Conservation (phyloP, 2,888 invertebrate species). For the Morpho deidamia region DNA sequence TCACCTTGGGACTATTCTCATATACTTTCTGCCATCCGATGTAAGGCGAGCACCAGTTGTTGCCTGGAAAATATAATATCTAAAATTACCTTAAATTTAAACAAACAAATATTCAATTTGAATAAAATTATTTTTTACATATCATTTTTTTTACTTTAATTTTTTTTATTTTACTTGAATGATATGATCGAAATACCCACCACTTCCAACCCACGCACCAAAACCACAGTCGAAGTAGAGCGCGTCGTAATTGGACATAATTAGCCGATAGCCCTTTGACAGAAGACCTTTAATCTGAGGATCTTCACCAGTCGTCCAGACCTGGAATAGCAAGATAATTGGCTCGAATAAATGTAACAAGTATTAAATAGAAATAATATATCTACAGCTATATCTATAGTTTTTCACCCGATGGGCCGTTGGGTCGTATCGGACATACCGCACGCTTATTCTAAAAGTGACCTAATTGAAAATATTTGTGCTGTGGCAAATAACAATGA, state of each 20-base stretch:
- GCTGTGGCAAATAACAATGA: too few species aligned
- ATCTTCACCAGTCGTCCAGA: constrained; percentile 86
- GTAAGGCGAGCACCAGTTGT: constrained; percentile 95
- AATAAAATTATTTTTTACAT: constrained; percentile 3
- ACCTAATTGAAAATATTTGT: too few species aligned
- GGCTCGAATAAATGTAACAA: too few species aligned
- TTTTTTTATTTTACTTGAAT: too few species aligned
- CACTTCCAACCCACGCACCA: constrained; percentile 87
- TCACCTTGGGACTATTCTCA: constrained; percentile 82
- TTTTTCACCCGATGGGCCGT: too few species aligned
- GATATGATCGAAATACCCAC: constrained; percentile 34
- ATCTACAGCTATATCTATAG: too few species aligned
- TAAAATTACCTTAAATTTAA: too few species aligned
- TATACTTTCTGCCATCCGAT: constrained; percentile 94
- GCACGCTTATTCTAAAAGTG: too few species aligned
- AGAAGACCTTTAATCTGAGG: constrained; percentile 82
- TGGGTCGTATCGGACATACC: too few species aligned
- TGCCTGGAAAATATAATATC: constrained; percentile 62
- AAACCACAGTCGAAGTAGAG: constrained; percentile 93
- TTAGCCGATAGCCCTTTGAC: constrained; percentile 84
- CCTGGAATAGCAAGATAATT: constrained; percentile 38
- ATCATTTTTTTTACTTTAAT: too few species aligned
- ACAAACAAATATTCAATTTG: background rate
- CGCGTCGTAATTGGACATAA: constrained; percentile 92
- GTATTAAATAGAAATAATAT: too few species aligned